Base-by-base conservation (phyloP, 2,888 invertebrate species). In the Oscheius sp. region DNA sequence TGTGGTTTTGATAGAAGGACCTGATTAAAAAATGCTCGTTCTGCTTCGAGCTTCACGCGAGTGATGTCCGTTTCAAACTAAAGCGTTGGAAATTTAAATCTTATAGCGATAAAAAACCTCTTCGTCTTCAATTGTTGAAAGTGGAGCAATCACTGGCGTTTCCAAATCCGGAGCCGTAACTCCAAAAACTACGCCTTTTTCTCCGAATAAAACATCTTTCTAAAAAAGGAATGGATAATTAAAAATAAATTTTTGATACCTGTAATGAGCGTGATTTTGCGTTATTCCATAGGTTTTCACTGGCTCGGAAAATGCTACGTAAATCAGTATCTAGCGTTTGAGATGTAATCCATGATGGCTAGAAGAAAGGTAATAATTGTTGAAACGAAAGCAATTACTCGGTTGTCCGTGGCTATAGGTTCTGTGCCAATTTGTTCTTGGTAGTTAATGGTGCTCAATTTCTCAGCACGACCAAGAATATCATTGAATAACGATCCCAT, bases 1-100 rank as follows among this genome's bases (percentile, higher is more conserved):
- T 77, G 75, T 0, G 84, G 82, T 23, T 78, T 58, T 16, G 76
- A 79, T 18, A 85, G 70, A 6, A 86, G 74, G 52, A 85, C 82
- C 59, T 87, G 86, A 71, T 87, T 87, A 73, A 87, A 77, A 74
- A 87, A 87, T 12, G 85, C 82, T 1, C 87, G 80, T 61, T 87
- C 86, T 1, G 85, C 80, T 70, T 87, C 87, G 9, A 87, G 73
- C 21, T 83, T 79, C 9, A 81, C 80, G 13, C 80, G 63, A 13
- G 72, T 73, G 2, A 78, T 76, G 35, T 81, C 78, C 55, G 76
- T 74, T 9, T 77, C 75, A 7, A 76, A 53, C 73, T 76, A 56
- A 52, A 46, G 46, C 2, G 13, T 16, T 5, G 27, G 16, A 49
- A 27, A 3, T 6, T 41, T 61, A n/a, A n/a, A 21, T 61, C 27